A percentile compares a stretch with the other conserved stretches of the same genome.
These are phyloP conservation scores for Nematostella vectensis DNA, from an alignment of 92 coral and sea anemone genomes.

Conservation along the genomic window DNA sequence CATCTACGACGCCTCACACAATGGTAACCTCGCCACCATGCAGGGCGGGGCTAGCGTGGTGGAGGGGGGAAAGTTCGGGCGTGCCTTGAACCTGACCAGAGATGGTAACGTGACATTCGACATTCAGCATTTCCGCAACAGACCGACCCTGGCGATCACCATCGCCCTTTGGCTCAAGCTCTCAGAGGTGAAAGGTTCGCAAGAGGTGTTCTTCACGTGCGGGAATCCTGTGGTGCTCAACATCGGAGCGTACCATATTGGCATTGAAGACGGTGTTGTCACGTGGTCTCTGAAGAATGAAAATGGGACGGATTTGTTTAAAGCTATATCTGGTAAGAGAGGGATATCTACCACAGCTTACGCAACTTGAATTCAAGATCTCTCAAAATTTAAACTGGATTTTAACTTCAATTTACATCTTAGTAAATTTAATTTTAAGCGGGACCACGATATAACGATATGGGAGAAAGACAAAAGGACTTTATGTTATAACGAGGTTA, in stretches of 20 bases:
- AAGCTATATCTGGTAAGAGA: constrained; percentile 65
- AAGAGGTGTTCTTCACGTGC: constrained; percentile 82
- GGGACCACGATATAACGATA: too few relatives aligned
- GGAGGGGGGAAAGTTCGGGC: constrained; percentile 67
- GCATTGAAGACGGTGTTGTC: constrained; percentile 57
- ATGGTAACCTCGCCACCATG: constrained; percentile 73
- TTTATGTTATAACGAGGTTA: too few relatives aligned
- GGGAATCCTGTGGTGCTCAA: constrained; percentile 52
- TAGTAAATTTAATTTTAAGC: too few relatives aligned
- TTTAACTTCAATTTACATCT: too few relatives aligned
- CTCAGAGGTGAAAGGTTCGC: constrained; percentile 51
- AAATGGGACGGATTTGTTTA: constrained; percentile 44
- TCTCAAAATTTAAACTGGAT: too few relatives aligned
- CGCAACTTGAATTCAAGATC: too few relatives aligned
- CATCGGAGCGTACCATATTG: constrained; percentile 76
- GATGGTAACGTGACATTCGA: constrained; percentile 81
- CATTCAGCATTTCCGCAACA: constrained; percentile 68
- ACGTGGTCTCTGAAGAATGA: constrained; percentile 69
- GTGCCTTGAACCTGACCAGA: constrained; percentile 59
- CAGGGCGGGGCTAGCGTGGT: constrained; percentile 57
- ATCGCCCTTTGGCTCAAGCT: constrained; percentile 81
- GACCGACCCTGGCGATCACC: constrained; percentile 85
- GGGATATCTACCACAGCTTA: too few relatives aligned
- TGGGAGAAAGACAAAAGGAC: too few relatives aligned
- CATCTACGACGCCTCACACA: constrained; percentile 80